Conservation (phyloP, 2,888 invertebrate genomes). For the Proisotoma minuta region DNA sequence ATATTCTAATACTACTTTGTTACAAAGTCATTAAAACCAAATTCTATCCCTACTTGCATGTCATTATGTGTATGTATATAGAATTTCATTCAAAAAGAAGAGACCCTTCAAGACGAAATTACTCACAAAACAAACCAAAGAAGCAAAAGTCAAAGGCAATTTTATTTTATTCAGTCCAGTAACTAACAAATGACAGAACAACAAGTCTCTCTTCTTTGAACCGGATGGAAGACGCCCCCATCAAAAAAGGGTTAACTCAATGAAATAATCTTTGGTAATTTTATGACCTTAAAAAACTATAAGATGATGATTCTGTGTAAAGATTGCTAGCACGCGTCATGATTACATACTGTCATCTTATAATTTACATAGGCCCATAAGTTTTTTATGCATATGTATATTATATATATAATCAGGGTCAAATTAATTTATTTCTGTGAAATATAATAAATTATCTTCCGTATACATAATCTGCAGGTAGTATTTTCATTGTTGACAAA, state of each 20-base stretch:
- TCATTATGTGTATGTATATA: neutral
- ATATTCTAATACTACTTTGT: slow-evolving; percentile 16
- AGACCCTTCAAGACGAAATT: neutral
- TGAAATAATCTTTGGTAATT: slow-evolving; percentile 1
- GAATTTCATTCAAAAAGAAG: neutral
- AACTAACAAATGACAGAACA: neutral
- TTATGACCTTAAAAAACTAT: slow-evolving; percentile 4
- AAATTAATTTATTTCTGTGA: neutral
- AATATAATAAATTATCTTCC: neutral
- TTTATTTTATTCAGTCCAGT: neutral
- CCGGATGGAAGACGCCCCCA: slow-evolving; percentile 3
- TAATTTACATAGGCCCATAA: neutral
- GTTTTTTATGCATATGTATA: slow-evolving; percentile 1
- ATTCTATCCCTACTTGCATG: neutral
- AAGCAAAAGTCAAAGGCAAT: neutral
- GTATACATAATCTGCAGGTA: neutral
- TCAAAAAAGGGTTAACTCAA: neutral
- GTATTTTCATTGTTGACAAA: neutral
- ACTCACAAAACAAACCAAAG: neutral
- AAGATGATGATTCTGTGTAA: neutral
- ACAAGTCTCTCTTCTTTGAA: neutral
- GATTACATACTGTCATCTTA: neutral
- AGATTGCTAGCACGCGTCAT: neutral
- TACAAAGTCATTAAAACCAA: neutral
- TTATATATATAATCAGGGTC: neutral